Percentiles rank a stretch among this genome's conserved stretches.
Evolutionary conservation across 2,797 vertebrate genomes (phyloP).

Genomic region (Salmo trutta): DNA sequence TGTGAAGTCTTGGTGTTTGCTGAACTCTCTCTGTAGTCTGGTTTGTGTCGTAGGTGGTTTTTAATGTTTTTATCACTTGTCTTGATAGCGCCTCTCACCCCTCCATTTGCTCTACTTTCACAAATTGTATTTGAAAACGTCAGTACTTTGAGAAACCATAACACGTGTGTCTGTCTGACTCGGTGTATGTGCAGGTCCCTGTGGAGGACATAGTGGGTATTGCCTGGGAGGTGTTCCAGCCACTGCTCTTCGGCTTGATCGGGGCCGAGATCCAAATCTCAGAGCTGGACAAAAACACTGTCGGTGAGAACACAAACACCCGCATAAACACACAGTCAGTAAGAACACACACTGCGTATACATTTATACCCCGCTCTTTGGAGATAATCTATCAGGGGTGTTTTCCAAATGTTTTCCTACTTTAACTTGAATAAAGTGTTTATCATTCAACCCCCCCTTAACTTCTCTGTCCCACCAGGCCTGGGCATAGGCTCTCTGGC

Average conservation of each 20-base stretch:
- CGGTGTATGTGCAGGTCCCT: slow-evolving; percentile 66
- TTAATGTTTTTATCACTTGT: neutral
- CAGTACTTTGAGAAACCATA: too few species aligned
- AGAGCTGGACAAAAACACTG: slow-evolving; percentile 81
- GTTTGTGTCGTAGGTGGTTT: neutral
- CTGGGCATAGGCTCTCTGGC: slow-evolving; percentile 83
- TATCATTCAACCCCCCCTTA: neutral
- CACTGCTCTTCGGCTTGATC: slow-evolving; percentile 93
- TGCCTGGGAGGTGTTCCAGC: slow-evolving; percentile 90
- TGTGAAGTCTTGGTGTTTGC: neutral
- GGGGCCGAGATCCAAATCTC: slow-evolving; percentile 88
- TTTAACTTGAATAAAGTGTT: neutral
- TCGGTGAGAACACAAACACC: slow-evolving; percentile 79
- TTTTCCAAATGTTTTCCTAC: too few species aligned
- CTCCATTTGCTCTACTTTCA: neutral
- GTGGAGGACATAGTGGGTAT: slow-evolving; percentile 77
- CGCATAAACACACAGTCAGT: neutral
- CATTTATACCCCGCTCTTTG: slow-evolving; percentile 23
- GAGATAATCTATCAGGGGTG: neutral
- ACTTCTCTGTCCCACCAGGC: slow-evolving; percentile 70
- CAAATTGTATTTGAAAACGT: too few species aligned
- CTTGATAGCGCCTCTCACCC: neutral
- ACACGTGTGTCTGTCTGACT: slow-evolving; percentile 10
- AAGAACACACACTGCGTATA: slow-evolving; percentile 42
- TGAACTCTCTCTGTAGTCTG: neutral